Evolutionary conservation across 2,113 vertebrate species (phyloP).

Genomic region (Scopus umbretta): DNA sequence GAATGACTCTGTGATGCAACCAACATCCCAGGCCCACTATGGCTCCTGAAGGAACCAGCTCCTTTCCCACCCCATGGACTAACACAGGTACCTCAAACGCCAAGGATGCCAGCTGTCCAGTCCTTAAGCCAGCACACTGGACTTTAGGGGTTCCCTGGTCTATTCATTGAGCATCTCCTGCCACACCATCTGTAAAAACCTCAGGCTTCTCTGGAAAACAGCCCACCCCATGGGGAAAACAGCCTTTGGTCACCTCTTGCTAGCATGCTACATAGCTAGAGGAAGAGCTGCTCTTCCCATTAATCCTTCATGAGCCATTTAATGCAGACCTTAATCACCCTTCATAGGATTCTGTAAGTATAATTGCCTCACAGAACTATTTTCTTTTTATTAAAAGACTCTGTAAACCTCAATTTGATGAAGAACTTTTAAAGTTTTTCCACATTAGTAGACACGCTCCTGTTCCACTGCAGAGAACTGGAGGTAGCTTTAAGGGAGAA

Average conservation of each 20-base stretch:
- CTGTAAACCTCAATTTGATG: neutral
- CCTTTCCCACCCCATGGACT: neutral
- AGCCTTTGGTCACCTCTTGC: neutral
- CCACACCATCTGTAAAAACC: neutral
- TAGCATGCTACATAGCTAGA: neutral
- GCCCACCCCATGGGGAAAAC: neutral
- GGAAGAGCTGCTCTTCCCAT: neutral
- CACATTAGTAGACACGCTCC: neutral
- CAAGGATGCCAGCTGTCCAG: neutral
- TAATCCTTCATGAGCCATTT: neutral
- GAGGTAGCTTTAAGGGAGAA: neutral
- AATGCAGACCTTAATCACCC: neutral
- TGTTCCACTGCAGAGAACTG: neutral
- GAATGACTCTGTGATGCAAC: neutral
- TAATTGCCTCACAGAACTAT: neutral
- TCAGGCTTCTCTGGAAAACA: neutral
- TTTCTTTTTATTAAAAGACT: neutral
- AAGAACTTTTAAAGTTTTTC: neutral
- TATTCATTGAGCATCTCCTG: neutral
- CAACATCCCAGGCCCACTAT: neutral
- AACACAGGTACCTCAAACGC: neutral
- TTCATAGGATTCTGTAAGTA: neutral
- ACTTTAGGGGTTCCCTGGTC: neutral
- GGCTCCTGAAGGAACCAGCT: neutral
- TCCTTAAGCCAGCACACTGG: neutral